Conservation (phyloP, 1,140 invertebrate species). For the Tetranychus urticae region DNA sequence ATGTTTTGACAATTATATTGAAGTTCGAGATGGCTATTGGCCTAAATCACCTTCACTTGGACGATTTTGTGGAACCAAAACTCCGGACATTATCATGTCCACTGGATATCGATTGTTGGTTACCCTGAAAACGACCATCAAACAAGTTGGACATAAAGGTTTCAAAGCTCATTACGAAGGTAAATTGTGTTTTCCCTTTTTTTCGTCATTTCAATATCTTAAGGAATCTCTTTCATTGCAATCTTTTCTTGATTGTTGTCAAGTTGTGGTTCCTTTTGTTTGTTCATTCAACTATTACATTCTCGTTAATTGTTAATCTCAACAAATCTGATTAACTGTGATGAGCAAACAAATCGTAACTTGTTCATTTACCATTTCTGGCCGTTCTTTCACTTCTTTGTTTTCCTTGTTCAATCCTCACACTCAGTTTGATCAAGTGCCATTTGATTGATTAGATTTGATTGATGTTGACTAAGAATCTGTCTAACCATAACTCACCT, state of each 20-base stretch:
- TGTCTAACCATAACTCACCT: neutral
- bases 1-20: slow-evolving; percentile 68
- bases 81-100: slow-evolving; percentile 43
- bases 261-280: too few relatives aligned
- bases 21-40: slow-evolving; percentile 84
- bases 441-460: too few relatives aligned
- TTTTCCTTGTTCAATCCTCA: too few relatives aligned
- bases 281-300: too few relatives aligned
- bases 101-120: slow-evolving; percentile 57
- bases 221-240: neutral
- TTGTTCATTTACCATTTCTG: too few relatives aligned
- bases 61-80: slow-evolving; percentile 54
- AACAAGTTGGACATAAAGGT: slow-evolving; percentile 37
- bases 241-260: neutral
- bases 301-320: too few relatives aligned
- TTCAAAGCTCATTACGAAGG: slow-evolving; percentile 59
- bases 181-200: slow-evolving; percentile 14
- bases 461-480: too few relatives aligned
- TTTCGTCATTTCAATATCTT: neutral
- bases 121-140: slow-evolving; percentile 43
- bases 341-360: too few relatives aligned
- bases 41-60: slow-evolving; percentile 52
- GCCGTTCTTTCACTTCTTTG: too few relatives aligned
- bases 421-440: too few relatives aligned
- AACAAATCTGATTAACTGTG: too few relatives aligned